Base-by-base conservation (phyloP, 2,113 vertebrate species). In the Myxocyprinus asiaticus region DNA sequence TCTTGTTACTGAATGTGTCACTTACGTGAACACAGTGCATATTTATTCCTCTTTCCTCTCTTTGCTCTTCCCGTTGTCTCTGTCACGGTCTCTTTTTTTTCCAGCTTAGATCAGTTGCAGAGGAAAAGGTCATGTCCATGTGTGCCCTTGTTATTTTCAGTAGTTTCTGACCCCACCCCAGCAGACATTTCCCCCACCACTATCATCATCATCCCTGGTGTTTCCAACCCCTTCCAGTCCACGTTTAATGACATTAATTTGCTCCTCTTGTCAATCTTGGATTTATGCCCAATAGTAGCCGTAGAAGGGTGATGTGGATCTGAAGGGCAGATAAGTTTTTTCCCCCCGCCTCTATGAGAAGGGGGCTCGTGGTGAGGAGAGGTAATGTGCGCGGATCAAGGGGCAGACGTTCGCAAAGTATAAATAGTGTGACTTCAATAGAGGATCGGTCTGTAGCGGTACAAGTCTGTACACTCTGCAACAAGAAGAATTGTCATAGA, bases 401-500 rank as follows among this genome's bases (percentile, higher is more conserved):
- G 95, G 95, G 95, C 58, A 69, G 95, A 93, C 95, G 94, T 95
- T 93, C 91, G 90, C 91, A 91, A 97, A 96, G 96, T 98, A 97
- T 97, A 98, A 97, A 98, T 98, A 96, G 94, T 94, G 94, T 89
- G 94, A 96, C 95, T 97, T 96, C 94, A 93, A 95, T 94, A 92
- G 94, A 93, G 89, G 90, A 90, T 90, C 89, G 91, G 92, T 93
- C 22, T 33, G 22, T 33, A 33, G 22, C 22, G 22, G 22, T 90
- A 95, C 95, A 94, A 94, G 95, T 94, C 94, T 92, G 92, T 93
- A 94, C 94, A 94, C 93, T 91, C 90, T 92, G 80, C 91, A 74
- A 91, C 92, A 90, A 91, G 92, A 92, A 93, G 94, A 93, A 94
- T 92, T 93, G 94, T 90, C 92, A 89, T 88, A 94, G 91, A 93